These are phyloP conservation scores for Eumeta japonica DNA, from an alignment of 1,140 invertebrate genomes.

Conservation along the genomic window DNA sequence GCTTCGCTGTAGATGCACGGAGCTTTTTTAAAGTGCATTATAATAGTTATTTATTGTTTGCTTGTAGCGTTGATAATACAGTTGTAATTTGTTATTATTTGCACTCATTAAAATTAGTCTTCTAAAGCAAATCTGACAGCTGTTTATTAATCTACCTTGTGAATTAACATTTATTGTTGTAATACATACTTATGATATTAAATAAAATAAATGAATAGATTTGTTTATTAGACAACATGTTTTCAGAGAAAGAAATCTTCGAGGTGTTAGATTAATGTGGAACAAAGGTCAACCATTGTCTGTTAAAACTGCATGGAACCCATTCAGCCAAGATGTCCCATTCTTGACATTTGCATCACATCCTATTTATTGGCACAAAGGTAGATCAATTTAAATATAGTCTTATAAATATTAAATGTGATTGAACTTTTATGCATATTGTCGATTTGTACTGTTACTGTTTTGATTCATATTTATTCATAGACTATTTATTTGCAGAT, in stretches of 20 bases:
- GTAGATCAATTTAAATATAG: conserved; percentile 36
- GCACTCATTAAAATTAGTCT: too few species aligned
- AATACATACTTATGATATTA: too few species aligned
- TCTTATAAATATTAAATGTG: neutral
- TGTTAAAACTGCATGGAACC: conserved; percentile 80
- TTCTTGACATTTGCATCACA: conserved; percentile 78
- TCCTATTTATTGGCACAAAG: conserved; percentile 77
- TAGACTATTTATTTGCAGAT: conserved; percentile 28
- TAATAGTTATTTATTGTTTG: conserved; percentile 3
- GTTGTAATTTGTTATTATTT: too few species aligned
- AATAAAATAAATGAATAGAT: too few species aligned
- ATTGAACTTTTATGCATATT: too few species aligned
- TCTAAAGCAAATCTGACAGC: too few species aligned
- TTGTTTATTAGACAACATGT: too few species aligned
- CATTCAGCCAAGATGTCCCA: conserved; percentile 76
- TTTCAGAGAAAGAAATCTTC: conserved; percentile 66
- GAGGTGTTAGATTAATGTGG: conserved; percentile 75
- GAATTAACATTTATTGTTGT: too few species aligned
- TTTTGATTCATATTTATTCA: too few species aligned
- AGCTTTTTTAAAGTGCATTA: neutral
- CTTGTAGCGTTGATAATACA: too few species aligned
- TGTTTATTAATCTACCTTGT: too few species aligned
- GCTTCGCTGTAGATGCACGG: conserved; percentile 40
- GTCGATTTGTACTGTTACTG: too few species aligned
- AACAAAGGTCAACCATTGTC: conserved; percentile 67